A percentile compares a stretch with the other conserved stretches of the same genome.
These are phyloP conservation scores for Uloborus plumipes DNA, from an alignment of 2,888 invertebrate genomes.

Conservation along the genomic window DNA sequence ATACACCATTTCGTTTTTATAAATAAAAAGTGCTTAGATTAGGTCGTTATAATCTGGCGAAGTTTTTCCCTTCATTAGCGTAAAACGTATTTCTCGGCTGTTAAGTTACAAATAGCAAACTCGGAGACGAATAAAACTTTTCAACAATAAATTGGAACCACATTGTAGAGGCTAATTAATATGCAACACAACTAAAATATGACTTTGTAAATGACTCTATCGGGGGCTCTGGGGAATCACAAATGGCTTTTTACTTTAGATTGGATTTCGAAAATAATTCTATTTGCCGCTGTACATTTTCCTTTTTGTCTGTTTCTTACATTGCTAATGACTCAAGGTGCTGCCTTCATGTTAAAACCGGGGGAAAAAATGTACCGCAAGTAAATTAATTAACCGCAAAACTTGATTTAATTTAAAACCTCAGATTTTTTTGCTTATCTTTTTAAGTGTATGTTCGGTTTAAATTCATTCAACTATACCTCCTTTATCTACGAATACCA, in stretches of 20 bases:
- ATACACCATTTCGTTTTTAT: too few species aligned
- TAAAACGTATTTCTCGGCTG: too few species aligned
- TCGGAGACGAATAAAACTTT: background rate
- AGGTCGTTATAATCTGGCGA: too few species aligned
- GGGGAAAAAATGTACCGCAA: slow-evolving; percentile 23
- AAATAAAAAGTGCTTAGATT: too few species aligned
- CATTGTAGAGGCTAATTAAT: slow-evolving; percentile 44
- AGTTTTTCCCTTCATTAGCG: too few species aligned
- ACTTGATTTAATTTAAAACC: slow-evolving; percentile 56
- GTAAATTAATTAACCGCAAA: slow-evolving; percentile 62
- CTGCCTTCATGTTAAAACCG: background rate
- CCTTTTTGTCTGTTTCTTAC: slow-evolving; percentile 8
- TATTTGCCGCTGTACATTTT: background rate
- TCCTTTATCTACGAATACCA: slow-evolving; percentile 9
- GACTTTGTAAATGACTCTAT: slow-evolving; percentile 33
- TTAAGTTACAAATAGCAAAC: too few species aligned
- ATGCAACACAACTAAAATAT: slow-evolving; percentile 27
- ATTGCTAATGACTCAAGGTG: slow-evolving; percentile 34
- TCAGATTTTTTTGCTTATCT: slow-evolving; percentile 2
- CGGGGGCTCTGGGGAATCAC: slow-evolving; percentile 21
- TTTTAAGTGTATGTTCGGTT: slow-evolving; percentile 18
- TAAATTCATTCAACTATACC: slow-evolving; percentile 24
- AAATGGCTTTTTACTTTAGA: slow-evolving; percentile 43
- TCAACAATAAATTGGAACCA: slow-evolving; percentile 37
- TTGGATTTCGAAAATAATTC: slow-evolving; percentile 27